Evolutionary conservation across 2,888 invertebrate genomes (phyloP).

Genomic region (Cataglyphis cursor): DNA sequence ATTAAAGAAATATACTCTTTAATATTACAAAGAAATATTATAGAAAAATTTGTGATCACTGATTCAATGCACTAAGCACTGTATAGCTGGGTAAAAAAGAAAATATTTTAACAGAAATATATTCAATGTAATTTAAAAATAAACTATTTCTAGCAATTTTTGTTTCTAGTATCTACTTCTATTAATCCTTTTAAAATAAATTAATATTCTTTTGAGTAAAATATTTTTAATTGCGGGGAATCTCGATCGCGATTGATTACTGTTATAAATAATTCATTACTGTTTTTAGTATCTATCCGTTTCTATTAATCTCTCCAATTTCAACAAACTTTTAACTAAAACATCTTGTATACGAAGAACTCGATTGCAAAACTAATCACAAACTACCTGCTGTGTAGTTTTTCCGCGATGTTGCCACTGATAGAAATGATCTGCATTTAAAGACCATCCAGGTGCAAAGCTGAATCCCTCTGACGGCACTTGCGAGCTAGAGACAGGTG

Average conservation of each 20-base stretch:
- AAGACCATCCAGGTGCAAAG: slow-evolving; percentile 89
- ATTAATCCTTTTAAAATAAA: background rate
- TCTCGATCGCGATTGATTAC: background rate
- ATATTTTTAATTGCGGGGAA: background rate
- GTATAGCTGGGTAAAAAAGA: background rate
- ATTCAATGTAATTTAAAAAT: background rate
- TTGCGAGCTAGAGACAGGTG: slow-evolving; percentile 72
- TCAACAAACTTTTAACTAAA: background rate
- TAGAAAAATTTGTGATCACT: background rate
- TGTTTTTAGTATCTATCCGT: background rate
- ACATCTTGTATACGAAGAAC: background rate
- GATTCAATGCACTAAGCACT: background rate
- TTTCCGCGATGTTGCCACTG: slow-evolving; percentile 90
- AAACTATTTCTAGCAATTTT: background rate
- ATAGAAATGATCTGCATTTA: slow-evolving; percentile 89
- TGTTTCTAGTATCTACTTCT: background rate
- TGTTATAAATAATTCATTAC: background rate
- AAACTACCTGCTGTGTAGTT: slow-evolving; percentile 88
- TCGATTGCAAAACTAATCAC: background rate
- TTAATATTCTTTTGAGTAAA: background rate
- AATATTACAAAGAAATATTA: background rate
- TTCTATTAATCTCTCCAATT: background rate
- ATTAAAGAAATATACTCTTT: background rate
- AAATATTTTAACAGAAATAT: background rate
- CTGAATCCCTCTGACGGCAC: slow-evolving; percentile 88